A percentile compares a stretch with the other conserved stretches of the same genome.
phyloP scores from a whole-genome alignment of 1,140 invertebrate genomes.

The Gonatopus flavifemur region DNA sequence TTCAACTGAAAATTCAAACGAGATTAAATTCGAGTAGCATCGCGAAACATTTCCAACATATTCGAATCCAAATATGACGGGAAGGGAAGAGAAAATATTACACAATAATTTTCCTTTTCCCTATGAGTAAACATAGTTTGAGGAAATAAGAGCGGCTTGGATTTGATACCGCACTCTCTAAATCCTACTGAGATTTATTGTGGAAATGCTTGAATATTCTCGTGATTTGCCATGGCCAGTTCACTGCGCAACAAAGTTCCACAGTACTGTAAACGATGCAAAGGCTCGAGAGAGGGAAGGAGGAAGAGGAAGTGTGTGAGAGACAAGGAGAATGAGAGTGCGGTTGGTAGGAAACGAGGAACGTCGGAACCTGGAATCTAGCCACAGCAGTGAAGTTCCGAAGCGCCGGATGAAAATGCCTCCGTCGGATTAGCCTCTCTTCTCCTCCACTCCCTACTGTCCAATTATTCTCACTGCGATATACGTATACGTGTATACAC shows the following conservation, averaged over 20 bases:
- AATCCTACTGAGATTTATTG: too few species aligned
- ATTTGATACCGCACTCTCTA: too few species aligned
- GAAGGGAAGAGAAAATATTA: too few species aligned
- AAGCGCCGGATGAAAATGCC: conserved; percentile 33
- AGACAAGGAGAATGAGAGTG: neutral
- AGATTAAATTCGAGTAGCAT: too few species aligned
- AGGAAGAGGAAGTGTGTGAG: neutral
- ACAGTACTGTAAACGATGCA: neutral
- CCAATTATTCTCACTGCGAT: neutral
- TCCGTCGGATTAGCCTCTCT: conserved; percentile 30
- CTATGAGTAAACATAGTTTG: too few species aligned
- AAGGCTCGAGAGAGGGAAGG: neutral
- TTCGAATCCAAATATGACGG: too few species aligned
- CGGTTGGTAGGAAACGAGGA: neutral
- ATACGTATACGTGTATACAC: neutral
- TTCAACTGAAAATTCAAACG: too few species aligned
- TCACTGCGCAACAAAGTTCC: conserved; percentile 31
- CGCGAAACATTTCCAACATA: too few species aligned
- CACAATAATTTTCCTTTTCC: too few species aligned
- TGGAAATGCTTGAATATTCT: too few species aligned
- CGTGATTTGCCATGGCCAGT: conserved; percentile 18
- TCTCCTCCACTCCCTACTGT: neutral
- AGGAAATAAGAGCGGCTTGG: too few species aligned
- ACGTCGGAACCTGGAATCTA: conserved; percentile 20
- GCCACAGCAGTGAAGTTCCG: conserved; percentile 24